phyloP scores from a whole-genome alignment of 1,140 invertebrate species.

The Pseudobourletiella spinata region DNA sequence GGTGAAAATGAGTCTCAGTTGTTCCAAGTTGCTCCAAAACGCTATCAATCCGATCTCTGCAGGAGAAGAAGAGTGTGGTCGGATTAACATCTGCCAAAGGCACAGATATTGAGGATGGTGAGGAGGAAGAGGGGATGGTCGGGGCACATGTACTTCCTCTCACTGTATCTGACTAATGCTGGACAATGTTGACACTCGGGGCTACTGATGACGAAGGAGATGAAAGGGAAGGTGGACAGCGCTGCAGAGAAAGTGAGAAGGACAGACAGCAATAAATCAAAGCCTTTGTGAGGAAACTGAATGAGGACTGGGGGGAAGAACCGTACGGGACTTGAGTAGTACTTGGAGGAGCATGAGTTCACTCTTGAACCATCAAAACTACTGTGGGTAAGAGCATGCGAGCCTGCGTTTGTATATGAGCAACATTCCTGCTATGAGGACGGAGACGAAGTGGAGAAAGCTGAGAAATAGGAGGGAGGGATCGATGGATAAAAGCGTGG shows the following conservation, averaged over 20 bases:
- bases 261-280: constrained; percentile 2
- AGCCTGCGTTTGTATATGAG: no score
- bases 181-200: background rate
- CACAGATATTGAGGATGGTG: background rate
- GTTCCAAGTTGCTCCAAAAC: no score
- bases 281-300: constrained; percentile 3
- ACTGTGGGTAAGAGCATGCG: no score
- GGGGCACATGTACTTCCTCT: background rate
- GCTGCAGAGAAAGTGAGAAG: background rate
- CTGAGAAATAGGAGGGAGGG: background rate
- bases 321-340: background rate
- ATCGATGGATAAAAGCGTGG: background rate
- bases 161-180: no score
- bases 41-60: no score
- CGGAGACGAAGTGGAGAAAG: no score
- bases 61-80: no score
- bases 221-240: background rate
- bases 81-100: no score
- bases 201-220: background rate
- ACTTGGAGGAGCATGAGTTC: background rate
- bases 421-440: no score
- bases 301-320: constrained; percentile 3
- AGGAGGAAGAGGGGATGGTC: background rate
- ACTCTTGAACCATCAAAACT: background rate
- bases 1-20: no score